Conservation (phyloP, 1,140 invertebrate genomes). For the Drosophila lacteicornis region DNA sequence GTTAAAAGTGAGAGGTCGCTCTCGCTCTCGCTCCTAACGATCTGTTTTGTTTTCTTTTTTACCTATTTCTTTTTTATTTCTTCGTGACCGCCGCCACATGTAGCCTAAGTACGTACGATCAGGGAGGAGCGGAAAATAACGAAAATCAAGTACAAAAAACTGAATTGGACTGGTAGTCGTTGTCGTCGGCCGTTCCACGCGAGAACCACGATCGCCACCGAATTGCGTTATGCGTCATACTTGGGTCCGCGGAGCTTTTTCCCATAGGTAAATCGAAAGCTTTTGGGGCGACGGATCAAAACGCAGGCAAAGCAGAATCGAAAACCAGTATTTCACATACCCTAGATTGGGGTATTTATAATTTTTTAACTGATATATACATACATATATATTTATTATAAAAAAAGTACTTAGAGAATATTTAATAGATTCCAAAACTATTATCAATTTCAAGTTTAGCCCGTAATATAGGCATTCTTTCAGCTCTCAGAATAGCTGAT, state of each 20-base stretch:
- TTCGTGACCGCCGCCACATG: conserved; percentile 30
- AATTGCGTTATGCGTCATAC: conserved; percentile 64
- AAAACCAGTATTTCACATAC: conserved; percentile 48
- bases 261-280: conserved; percentile 40
- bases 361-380: neutral
- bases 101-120: conserved; percentile 21
- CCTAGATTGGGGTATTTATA: neutral
- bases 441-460: too few relatives aligned
- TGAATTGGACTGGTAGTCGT: conserved; percentile 35
- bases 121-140: conserved; percentile 32
- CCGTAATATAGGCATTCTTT: too few relatives aligned
- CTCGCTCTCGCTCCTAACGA: neutral
- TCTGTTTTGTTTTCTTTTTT: conserved; percentile 41
- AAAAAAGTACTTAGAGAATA: too few relatives aligned
- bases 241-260: conserved; percentile 59
- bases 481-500: too few relatives aligned
- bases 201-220: conserved; percentile 50
- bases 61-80: conserved; percentile 22
- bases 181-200: conserved; percentile 44
- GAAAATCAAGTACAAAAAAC: conserved; percentile 64
- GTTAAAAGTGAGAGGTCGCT: conserved; percentile 41
- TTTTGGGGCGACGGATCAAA: conserved; percentile 9
- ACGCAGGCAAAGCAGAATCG: conserved; percentile 8
- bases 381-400: neutral
- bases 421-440: too few relatives aligned